Percentiles rank a stretch among this genome's conserved stretches.
phyloP scores from a whole-genome alignment of 2,888 invertebrate genomes.

The Elegia similella region DNA sequence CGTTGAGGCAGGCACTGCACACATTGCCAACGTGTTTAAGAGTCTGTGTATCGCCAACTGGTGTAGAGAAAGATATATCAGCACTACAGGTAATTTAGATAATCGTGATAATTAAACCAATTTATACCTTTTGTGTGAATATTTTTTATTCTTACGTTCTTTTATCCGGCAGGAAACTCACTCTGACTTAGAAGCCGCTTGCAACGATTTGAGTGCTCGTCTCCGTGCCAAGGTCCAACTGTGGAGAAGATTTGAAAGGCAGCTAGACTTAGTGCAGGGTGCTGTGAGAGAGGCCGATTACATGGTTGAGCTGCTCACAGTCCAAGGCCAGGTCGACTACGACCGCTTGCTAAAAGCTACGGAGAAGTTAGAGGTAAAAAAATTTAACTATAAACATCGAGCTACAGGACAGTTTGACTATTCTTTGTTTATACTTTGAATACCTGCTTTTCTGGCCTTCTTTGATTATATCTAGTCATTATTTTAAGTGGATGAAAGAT shows the following conservation, averaged over 20 bases:
- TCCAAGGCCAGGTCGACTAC: conserved; percentile 92
- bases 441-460: no score
- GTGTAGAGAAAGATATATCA: conserved; percentile 89
- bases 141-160: background rate
- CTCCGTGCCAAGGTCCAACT: conserved; percentile 85
- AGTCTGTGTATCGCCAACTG: conserved; percentile 88
- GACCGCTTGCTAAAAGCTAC: conserved; percentile 91
- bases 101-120: no score
- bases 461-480: no score
- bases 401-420: no score
- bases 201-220: conserved; percentile 84
- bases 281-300: conserved; percentile 93
- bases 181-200: conserved; percentile 86
- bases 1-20: conserved; percentile 87
- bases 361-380: conserved; percentile 90
- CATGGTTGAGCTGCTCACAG: conserved; percentile 92
- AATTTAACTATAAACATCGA: background rate
- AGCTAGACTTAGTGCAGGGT: conserved; percentile 89
- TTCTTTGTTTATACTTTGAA: no score
- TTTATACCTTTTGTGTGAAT: background rate
- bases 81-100: conserved; percentile 61
- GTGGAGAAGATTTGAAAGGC: conserved; percentile 90
- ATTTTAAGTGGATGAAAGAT: no score
- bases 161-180: conserved; percentile 84
- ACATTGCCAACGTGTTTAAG: conserved; percentile 88